phyloP scores from a whole-genome alignment of 2,888 invertebrate genomes.

The Sesia bembeciformis region DNA sequence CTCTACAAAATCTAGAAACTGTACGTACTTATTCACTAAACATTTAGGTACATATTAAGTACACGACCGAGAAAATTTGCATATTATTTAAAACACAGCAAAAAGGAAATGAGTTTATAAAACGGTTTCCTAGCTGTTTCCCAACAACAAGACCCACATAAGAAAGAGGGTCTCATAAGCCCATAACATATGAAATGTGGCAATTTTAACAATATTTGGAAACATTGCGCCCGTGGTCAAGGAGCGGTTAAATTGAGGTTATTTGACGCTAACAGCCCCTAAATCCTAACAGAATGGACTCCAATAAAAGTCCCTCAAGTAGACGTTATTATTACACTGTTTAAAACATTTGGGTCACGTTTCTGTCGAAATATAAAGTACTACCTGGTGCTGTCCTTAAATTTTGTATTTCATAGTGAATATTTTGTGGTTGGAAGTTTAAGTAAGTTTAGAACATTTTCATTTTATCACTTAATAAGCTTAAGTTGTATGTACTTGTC shows the following conservation, averaged over 20 bases:
- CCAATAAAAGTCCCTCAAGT: slow-evolving; percentile 40
- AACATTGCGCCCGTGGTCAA: slow-evolving; percentile 28
- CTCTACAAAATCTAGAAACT: too few relatives aligned
- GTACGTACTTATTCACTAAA: too few relatives aligned
- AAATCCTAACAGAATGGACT: slow-evolving; percentile 41
- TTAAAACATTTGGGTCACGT: slow-evolving; percentile 5
- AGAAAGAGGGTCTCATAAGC: slow-evolving; percentile 12
- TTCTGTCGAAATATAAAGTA: background rate
- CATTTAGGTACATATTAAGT: too few relatives aligned
- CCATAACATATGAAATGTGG: slow-evolving; percentile 30
- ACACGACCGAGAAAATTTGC: too few relatives aligned
- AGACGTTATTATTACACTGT: slow-evolving; percentile 14
- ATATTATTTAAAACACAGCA: too few relatives aligned
- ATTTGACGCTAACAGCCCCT: slow-evolving; percentile 41
- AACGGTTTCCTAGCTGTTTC: slow-evolving; percentile 9
- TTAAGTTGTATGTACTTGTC: too few relatives aligned
- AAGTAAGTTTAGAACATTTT: background rate
- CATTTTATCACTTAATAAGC: background rate
- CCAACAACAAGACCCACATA: slow-evolving; percentile 13
- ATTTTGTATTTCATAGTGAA: background rate
- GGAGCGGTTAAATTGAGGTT: slow-evolving; percentile 32
- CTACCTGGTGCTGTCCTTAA: background rate
- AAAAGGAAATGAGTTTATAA: too few relatives aligned
- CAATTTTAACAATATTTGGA: slow-evolving; percentile 38
- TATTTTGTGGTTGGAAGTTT: background rate